phyloP scores from a whole-genome alignment of 2,113 vertebrate genomes.

The Myrmophylax atrothorax region DNA sequence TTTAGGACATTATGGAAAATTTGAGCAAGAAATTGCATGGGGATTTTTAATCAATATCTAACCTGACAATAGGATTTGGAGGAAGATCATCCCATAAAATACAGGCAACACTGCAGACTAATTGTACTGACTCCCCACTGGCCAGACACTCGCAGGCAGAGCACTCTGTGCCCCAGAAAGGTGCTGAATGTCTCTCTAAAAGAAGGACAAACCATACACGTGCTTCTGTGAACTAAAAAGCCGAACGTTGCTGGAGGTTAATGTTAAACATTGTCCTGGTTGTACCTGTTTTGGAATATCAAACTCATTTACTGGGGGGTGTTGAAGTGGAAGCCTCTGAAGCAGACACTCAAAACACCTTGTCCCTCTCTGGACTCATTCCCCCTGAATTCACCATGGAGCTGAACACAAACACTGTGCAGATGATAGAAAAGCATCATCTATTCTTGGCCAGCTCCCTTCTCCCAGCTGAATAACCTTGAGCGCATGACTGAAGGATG shows the following conservation, averaged over 20 bases:
- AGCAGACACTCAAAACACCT: background rate
- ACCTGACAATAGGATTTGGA: background rate
- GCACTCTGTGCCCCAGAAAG: background rate
- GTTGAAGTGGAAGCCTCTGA: background rate
- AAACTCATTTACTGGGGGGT: background rate
- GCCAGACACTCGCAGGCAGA: background rate
- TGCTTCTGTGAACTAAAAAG: background rate
- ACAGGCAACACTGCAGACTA: accelerated
- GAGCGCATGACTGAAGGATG: background rate
- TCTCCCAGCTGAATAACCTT: background rate
- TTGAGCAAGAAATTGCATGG: background rate
- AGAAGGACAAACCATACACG: background rate
- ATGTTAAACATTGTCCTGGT: background rate
- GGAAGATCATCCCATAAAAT: background rate
- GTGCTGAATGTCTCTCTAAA: background rate
- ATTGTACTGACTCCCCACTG: background rate
- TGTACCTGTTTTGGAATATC: background rate
- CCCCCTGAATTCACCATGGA: background rate
- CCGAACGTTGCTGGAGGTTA: background rate
- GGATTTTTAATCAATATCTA: background rate
- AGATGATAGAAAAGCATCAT: background rate
- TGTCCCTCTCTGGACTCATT: background rate
- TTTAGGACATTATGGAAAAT: background rate
- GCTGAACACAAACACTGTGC: background rate
- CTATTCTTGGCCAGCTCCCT: background rate